A percentile compares a stretch with the other conserved stretches of the same genome.
phyloP scores from a whole-genome alignment of 2,113 vertebrate genomes.

The Picathartes gymnocephalus region DNA sequence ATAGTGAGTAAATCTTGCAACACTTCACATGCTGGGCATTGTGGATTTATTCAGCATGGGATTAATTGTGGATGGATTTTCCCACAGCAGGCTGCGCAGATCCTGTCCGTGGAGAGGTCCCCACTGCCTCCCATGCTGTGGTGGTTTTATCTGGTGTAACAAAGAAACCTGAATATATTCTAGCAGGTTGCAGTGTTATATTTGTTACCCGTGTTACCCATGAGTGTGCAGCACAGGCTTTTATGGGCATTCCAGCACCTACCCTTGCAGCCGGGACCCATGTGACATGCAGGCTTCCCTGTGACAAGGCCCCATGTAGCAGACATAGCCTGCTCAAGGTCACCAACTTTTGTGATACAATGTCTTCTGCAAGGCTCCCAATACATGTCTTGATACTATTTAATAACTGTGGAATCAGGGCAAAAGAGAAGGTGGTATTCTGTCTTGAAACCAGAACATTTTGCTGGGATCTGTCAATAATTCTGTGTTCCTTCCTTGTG shows the following conservation, averaged over 20 bases:
- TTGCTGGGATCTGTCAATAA: background rate
- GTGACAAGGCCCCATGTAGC: background rate
- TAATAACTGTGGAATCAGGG: background rate
- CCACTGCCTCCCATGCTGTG: background rate
- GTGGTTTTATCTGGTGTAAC: background rate
- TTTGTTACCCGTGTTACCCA: background rate
- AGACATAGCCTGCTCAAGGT: background rate
- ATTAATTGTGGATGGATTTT: background rate
- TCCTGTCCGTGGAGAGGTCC: background rate
- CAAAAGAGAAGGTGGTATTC: background rate
- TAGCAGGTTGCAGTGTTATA: background rate
- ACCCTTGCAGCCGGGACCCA: background rate
- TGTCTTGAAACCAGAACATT: background rate
- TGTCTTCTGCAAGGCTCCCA: background rate
- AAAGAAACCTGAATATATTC: background rate
- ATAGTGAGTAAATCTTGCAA: background rate
- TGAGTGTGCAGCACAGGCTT: background rate
- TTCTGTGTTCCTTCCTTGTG: background rate
- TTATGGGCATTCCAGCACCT: background rate
- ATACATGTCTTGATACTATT: background rate
- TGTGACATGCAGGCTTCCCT: background rate
- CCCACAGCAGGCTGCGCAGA: fast-evolving
- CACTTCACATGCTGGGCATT: background rate
- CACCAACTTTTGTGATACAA: background rate
- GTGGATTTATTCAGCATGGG: fast-evolving